Conservation (phyloP, 1,140 invertebrate genomes). For the Drosophila setifemur region DNA sequence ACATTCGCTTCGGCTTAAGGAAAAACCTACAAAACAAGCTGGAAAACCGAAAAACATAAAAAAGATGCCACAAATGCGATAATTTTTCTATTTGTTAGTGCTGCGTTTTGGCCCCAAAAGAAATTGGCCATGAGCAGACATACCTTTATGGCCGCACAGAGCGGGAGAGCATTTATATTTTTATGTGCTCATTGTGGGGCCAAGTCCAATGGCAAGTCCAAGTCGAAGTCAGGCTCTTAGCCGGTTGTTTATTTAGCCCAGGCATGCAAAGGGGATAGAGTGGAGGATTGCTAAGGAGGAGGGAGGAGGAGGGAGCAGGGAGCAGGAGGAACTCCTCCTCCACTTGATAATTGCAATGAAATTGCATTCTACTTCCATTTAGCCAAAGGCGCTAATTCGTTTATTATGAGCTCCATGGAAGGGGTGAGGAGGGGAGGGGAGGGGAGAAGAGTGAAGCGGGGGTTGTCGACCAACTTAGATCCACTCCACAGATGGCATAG, state of each 20-base stretch:
- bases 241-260: slow-evolving; percentile 67
- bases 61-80: slow-evolving; percentile 80
- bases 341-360: slow-evolving; percentile 80
- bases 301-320: neutral
- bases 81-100: slow-evolving; percentile 81
- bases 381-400: slow-evolving; percentile 78
- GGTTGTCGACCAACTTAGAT: slow-evolving; percentile 24
- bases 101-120: slow-evolving; percentile 74
- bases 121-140: slow-evolving; percentile 74
- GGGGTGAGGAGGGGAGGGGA: neutral
- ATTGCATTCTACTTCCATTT: slow-evolving; percentile 74
- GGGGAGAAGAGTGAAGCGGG: neutral
- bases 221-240: slow-evolving; percentile 7
- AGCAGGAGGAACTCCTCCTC: slow-evolving; percentile 20
- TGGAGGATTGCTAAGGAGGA: too few relatives aligned
- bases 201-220: slow-evolving; percentile 27
- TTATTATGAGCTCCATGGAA: slow-evolving; percentile 57
- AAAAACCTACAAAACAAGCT: slow-evolving; percentile 48
- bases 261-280: slow-evolving; percentile 58
- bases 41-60: slow-evolving; percentile 45
- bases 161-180: slow-evolving; percentile 70
- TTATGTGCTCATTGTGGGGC: slow-evolving; percentile 74
- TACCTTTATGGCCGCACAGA: slow-evolving; percentile 45
- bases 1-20: slow-evolving; percentile 59
- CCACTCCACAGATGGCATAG: slow-evolving; percentile 61